Evolutionary conservation across 92 coral and sea anemone genomes (phyloP), one percentile per base, ranked within the genome.

Genomic region (Ricordea florida): DNA sequence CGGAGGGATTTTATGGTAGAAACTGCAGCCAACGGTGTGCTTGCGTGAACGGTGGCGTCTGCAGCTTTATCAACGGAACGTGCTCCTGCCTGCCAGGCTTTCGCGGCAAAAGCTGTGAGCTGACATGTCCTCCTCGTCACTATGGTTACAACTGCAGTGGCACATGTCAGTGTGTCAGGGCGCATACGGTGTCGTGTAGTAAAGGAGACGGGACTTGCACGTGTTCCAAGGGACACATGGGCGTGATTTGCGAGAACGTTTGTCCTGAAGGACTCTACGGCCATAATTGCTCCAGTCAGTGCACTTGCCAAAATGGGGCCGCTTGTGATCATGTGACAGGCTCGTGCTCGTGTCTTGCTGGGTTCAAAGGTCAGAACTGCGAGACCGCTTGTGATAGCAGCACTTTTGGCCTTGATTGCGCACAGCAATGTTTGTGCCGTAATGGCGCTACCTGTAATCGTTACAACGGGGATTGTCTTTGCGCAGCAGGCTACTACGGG

Each of bases 181-280:
- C 66, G 11, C 81, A 89, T 25, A 82, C 91, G 4, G 50, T 35
- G 31, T 23, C 57, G 8, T 96, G 99, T 33, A 62, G 74, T 61
- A 58, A 21, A 25, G 70, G 65, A 2, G 91, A 82, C 41, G 99
- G 99, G 23, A 60, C 78, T 2, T 96, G 99, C 72, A 41, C 46
- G 10, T 96, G 99, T 55, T 48, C 24, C 11, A 43, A 82, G 22
- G 99, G 94, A 50, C 82, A 70, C 69, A 72, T 74, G 47, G 99
- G 99, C 13, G 89, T 74, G 22, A 34, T 46, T 52, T 96, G 99
- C 26, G 99, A 96, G 42, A 81, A 90, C 57, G 69, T 66, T 23
- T 96, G 99, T 52, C 93, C 93, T 14, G 94, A 83, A 37, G 96
- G 97, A 40, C 66, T 11, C 11, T 96, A 74, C 59, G 99, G 99